Evolutionary conservation across 2,888 invertebrate genomes (phyloP).

Genomic region (Pollenia amentaria): DNA sequence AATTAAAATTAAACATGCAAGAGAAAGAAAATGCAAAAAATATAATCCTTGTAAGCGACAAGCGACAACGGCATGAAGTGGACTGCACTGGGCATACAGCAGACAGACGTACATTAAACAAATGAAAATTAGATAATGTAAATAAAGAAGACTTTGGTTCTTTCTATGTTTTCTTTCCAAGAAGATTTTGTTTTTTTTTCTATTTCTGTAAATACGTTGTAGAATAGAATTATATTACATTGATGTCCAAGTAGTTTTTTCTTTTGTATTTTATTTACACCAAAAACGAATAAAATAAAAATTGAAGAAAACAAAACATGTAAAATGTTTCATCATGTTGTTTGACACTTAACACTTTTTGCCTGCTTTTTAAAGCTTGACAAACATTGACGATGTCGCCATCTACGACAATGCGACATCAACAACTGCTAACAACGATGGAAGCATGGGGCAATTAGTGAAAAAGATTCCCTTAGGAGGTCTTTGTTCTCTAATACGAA

Average conservation of each 20-base stretch:
- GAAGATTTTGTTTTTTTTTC: slow-evolving; percentile 11
- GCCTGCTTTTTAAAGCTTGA: slow-evolving; percentile 48
- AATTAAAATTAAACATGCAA: slow-evolving; percentile 52
- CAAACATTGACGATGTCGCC: slow-evolving; percentile 69
- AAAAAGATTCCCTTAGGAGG: slow-evolving; percentile 43
- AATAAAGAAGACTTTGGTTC: slow-evolving; percentile 48
- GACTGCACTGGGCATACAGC: not conserved
- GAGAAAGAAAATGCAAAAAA: slow-evolving; percentile 21
- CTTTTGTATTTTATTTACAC: slow-evolving; percentile 11
- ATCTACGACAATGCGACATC: slow-evolving; percentile 6
- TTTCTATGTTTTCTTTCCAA: slow-evolving; percentile 16
- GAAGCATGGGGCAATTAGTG: slow-evolving; percentile 58
- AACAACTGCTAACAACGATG: slow-evolving; percentile 16
- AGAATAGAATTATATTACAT: slow-evolving; percentile 64
- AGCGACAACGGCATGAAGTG: slow-evolving; percentile 21
- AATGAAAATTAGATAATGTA: slow-evolving; percentile 71
- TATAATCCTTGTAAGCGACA: slow-evolving; percentile 32
- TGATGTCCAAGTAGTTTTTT: slow-evolving; percentile 45
- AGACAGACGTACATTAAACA: slow-evolving; percentile 50
- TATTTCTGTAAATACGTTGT: slow-evolving; percentile 45
- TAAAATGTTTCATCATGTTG: slow-evolving; percentile 70
- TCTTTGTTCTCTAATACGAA: slow-evolving; percentile 30
- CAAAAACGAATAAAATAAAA: slow-evolving; percentile 1
- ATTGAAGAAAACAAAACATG: slow-evolving; percentile 52
- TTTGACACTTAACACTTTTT: slow-evolving; percentile 72